Evolutionary conservation across 2,113 vertebrate species (phyloP).

Genomic region (Eclectus roratus): DNA sequence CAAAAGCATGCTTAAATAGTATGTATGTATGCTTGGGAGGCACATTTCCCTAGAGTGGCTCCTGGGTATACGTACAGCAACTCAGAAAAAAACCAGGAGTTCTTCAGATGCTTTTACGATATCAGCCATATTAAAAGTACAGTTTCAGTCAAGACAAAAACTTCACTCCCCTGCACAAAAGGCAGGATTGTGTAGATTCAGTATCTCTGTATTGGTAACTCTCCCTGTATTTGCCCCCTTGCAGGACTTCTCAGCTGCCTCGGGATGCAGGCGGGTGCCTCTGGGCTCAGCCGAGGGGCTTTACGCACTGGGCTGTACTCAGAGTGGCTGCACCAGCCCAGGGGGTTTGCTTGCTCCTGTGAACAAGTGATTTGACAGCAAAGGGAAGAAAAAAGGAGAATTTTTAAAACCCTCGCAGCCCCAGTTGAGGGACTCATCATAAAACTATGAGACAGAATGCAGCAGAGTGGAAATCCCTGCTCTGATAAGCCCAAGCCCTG

Average conservation of each 20-base stretch:
- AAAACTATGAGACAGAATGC: neutral
- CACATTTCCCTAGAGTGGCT: neutral
- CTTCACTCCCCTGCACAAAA: neutral
- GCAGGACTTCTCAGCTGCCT: neutral
- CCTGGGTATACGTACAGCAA: fast-evolving
- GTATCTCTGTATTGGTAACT: neutral
- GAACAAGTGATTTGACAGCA: neutral
- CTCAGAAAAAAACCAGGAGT: neutral
- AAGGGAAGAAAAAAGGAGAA: neutral
- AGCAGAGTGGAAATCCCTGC: conserved; percentile 6
- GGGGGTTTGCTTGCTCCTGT: neutral
- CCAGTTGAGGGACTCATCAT: neutral
- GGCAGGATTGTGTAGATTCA: neutral
- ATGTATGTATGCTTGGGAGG: neutral
- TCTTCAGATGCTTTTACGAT: neutral
- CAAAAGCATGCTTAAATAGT: neutral
- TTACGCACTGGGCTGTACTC: neutral
- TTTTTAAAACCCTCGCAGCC: neutral
- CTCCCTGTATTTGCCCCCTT: neutral
- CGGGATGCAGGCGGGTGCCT: fast-evolving
- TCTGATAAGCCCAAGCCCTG: neutral
- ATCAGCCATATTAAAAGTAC: neutral
- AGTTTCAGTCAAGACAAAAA: neutral
- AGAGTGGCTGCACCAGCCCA: fast-evolving
- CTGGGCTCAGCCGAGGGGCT: neutral